Percentiles rank a stretch among this genome's conserved stretches.
phyloP scores from a whole-genome alignment of 2,113 vertebrate species.

The Melanostigma gelatinosum region DNA sequence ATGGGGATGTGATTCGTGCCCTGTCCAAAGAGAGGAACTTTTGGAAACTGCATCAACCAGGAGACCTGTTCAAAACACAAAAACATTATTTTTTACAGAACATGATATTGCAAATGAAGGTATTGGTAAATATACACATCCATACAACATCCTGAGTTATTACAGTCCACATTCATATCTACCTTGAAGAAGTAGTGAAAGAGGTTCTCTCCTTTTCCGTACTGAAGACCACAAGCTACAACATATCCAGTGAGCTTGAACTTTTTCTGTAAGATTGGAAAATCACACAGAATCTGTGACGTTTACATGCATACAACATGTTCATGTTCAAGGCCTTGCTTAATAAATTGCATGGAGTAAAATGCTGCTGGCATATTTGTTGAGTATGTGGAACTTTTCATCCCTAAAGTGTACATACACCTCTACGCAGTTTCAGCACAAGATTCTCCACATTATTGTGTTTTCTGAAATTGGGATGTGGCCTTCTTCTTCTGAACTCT shows the following conservation, averaged over 20 bases:
- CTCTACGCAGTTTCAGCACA: conserved; percentile 87
- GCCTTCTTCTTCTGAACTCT: conserved; percentile 87
- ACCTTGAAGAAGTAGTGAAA: conserved; percentile 96
- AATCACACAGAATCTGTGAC: not conserved
- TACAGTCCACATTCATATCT: conserved; percentile 27
- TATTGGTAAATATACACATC: not conserved
- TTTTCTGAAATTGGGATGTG: conserved; percentile 87
- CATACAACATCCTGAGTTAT: not conserved
- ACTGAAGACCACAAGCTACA: conserved; percentile 88
- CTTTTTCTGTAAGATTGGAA: conserved; percentile 82
- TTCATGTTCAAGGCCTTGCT: not conserved
- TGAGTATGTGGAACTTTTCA: not conserved
- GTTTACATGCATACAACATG: not conserved
- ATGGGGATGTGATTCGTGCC: conserved; percentile 89
- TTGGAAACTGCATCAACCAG: conserved; percentile 87
- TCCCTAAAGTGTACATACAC: conserved; percentile 78
- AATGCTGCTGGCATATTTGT: conserved; percentile 1
- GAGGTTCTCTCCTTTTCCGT: conserved; percentile 89
- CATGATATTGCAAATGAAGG: not conserved
- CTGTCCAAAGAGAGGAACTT: conserved; percentile 87
- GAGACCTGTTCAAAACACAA: conserved; percentile 74
- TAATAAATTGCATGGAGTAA: not conserved
- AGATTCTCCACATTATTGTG: conserved; percentile 89
- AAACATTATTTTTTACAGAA: not conserved
- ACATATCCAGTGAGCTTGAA: conserved; percentile 86